Evolutionary conservation across 2,888 invertebrate genomes (phyloP).

Genomic region (Brachylomia viminalis): DNA sequence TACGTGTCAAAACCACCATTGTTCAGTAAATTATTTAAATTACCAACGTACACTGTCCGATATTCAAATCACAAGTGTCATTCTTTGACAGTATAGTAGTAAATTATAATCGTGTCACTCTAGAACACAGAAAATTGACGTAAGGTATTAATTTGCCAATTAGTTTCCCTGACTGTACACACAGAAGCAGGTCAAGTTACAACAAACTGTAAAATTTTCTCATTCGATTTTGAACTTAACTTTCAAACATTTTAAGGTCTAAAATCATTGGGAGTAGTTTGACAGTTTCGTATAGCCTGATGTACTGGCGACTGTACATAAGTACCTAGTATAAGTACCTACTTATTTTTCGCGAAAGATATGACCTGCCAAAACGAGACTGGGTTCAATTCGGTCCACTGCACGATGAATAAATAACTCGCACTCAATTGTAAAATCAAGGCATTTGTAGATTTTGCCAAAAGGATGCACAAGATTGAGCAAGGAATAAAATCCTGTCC

Average conservation of each 20-base stretch:
- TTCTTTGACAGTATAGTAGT: neutral
- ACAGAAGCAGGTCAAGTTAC: too few species aligned
- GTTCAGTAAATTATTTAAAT: too few species aligned
- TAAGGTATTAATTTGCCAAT: neutral
- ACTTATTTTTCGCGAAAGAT: neutral
- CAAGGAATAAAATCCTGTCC: slow-evolving; percentile 7
- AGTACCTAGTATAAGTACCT: too few species aligned
- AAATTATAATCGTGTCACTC: too few species aligned
- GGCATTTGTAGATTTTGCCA: slow-evolving; percentile 38
- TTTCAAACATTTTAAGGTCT: too few species aligned
- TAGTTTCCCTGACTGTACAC: too few species aligned
- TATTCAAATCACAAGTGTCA: neutral
- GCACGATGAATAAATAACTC: neutral
- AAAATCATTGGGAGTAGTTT: too few species aligned
- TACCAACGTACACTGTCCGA: neutral
- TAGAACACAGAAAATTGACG: neutral
- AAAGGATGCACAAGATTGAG: slow-evolving; percentile 38
- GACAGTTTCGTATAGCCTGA: too few species aligned
- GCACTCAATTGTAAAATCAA: slow-evolving; percentile 48
- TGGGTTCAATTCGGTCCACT: slow-evolving; percentile 16
- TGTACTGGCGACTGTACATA: too few species aligned
- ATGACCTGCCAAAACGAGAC: neutral
- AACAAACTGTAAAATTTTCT: too few species aligned
- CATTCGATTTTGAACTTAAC: too few species aligned
- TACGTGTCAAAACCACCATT: too few species aligned